These are phyloP conservation scores for Itoplectis maculator DNA, from an alignment of 2,888 invertebrate species.

Conservation along the genomic window DNA sequence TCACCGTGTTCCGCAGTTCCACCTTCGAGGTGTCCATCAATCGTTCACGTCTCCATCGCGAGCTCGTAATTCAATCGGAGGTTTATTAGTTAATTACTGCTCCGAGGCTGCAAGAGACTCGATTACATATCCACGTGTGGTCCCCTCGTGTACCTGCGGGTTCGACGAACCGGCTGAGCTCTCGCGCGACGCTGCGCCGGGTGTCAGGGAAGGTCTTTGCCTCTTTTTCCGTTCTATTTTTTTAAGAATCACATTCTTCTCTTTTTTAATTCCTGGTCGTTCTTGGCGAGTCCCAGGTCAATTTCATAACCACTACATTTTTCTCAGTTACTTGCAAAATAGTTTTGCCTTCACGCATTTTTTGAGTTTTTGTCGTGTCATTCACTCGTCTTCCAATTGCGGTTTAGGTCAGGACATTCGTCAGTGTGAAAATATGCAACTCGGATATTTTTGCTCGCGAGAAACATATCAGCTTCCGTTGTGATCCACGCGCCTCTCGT, in stretches of 20 bases:
- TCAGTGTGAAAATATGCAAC: neutral
- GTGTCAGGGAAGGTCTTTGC: constrained; percentile 35
- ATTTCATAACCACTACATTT: neutral
- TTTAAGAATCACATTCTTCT: constrained; percentile 8
- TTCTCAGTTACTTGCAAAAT: too few relatives aligned
- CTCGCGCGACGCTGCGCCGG: neutral
- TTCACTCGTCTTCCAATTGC: neutral
- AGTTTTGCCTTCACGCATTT: too few relatives aligned
- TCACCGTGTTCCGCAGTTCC: neutral
- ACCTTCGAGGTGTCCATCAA: constrained; percentile 31
- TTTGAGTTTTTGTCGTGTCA: neutral
- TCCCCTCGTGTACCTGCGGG: constrained; percentile 16
- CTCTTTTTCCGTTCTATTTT: neutral
- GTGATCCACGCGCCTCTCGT: constrained; percentile 24
- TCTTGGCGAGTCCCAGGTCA: neutral
- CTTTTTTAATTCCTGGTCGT: neutral
- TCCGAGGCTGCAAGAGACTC: constrained; percentile 5
- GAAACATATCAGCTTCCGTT: neutral
- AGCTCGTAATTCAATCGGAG: constrained; percentile 49
- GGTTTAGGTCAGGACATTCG: neutral
- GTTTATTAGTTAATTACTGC: constrained; percentile 44
- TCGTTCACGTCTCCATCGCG: constrained; percentile 23
- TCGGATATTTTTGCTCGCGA: neutral
- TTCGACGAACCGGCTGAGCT: constrained; percentile 27
- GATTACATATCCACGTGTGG: constrained; percentile 43